Conservation (phyloP, 2,797 vertebrate genomes). For the Galago senegalensis region DNA sequence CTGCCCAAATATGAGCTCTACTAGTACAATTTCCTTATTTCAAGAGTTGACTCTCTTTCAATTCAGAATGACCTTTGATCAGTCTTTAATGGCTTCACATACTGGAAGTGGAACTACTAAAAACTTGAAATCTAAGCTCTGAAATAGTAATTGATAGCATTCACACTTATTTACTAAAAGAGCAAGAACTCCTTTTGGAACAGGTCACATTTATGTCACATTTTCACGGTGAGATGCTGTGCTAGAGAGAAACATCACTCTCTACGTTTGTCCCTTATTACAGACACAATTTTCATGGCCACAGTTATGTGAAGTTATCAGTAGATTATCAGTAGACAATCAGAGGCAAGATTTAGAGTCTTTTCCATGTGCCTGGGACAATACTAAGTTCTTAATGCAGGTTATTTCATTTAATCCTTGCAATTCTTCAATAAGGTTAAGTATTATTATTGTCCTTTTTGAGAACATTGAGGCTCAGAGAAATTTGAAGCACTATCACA, state of each 20-base stretch:
- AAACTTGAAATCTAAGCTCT: neutral
- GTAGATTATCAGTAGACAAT: neutral
- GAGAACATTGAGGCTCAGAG: neutral
- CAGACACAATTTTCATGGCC: neutral
- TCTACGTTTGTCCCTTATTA: neutral
- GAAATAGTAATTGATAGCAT: neutral
- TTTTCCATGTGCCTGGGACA: neutral
- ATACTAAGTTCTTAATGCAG: neutral
- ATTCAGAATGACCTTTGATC: neutral
- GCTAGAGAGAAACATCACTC: neutral
- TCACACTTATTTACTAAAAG: constrained; percentile 46
- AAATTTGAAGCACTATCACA: neutral
- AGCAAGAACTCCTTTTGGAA: neutral
- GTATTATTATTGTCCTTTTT: neutral
- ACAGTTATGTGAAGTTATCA: neutral
- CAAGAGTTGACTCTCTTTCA: neutral
- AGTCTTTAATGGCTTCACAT: neutral
- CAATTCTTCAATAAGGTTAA: neutral
- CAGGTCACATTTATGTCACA: neutral
- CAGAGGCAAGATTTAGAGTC: neutral
- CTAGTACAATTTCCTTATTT: neutral
- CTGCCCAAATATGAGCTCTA: neutral
- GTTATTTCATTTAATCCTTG: constrained; percentile 17
- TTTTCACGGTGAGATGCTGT: neutral
- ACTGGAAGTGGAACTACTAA: neutral